These are phyloP conservation scores for Cyanocitta stelleri DNA, from an alignment of 2,113 vertebrate species.

Conservation along the genomic window DNA sequence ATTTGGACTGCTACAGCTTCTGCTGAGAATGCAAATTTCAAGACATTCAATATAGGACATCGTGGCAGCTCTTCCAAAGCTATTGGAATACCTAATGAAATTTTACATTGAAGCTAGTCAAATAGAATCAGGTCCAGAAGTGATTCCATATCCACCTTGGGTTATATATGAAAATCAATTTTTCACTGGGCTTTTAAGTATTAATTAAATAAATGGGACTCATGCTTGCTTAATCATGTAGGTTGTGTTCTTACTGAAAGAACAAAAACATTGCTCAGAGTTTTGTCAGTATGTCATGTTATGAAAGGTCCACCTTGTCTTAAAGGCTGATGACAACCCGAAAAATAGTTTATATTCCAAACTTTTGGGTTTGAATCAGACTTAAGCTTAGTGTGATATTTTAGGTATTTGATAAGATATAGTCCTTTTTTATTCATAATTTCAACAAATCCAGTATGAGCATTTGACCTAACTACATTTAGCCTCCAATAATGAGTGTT, in stretches of 20 bases:
- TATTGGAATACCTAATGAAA: conserved; percentile 18
- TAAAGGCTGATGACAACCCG: neutral
- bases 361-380: neutral
- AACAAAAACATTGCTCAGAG: neutral
- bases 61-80: neutral
- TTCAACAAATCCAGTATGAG: neutral
- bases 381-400: neutral
- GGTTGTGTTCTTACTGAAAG: neutral
- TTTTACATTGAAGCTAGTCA: neutral
- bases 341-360: neutral
- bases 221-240: neutral
- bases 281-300: neutral
- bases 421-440: neutral
- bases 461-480: neutral
- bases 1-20: neutral
- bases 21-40: conserved; percentile 1
- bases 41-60: neutral
- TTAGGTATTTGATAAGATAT: neutral
- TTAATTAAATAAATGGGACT: conserved; percentile 15
- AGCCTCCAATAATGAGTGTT: neutral
- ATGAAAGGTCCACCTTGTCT: neutral
- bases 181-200: neutral
- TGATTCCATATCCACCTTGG: neutral
- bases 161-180: neutral
- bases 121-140: neutral